A percentile compares a stretch with the other conserved stretches of the same genome.
These are phyloP conservation scores for Drosophila oshimai DNA, from an alignment of 1,140 invertebrate genomes.

Conservation along the genomic window DNA sequence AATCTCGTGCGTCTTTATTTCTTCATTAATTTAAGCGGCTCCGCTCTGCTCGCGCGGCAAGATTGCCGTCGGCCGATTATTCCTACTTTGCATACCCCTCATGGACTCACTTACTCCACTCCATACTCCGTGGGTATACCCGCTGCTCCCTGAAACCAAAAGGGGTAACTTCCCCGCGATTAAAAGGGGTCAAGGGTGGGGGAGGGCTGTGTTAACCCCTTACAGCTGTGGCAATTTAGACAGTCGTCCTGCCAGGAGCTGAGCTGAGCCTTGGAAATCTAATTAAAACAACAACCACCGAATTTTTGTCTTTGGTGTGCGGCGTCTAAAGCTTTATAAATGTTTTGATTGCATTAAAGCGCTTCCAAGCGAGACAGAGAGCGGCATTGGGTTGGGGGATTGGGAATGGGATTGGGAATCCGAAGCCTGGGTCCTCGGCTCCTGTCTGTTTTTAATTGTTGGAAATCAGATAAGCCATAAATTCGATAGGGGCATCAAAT, in stretches of 20 bases:
- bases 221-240: conserved; percentile 79
- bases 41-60: conserved; percentile 35
- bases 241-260: conserved; percentile 51
- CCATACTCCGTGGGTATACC: not conserved
- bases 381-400: not conserved
- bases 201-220: conserved; percentile 56
- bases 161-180: not conserved
- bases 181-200: conserved; percentile 1
- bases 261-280: conserved; percentile 75
- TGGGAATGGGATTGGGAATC: not conserved
- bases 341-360: conserved; percentile 80
- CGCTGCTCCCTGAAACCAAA: fast-evolving
- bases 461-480: conserved; percentile 59
- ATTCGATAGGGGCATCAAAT: conserved; percentile 53
- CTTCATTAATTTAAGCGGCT: conserved; percentile 81
- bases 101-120: too few species aligned
- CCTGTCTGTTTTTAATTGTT: conserved; percentile 53
- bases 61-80: conserved; percentile 69
- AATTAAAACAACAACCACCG: conserved; percentile 80
- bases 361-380: conserved; percentile 66
- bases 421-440: not conserved
- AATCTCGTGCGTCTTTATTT: conserved; percentile 80
- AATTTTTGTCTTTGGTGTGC: conserved; percentile 69
- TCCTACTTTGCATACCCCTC: conserved; percentile 38
- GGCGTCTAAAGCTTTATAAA: conserved; percentile 74